Base-by-base conservation (phyloP, 2,797 vertebrate species). In the Eulemur rubriventer region DNA sequence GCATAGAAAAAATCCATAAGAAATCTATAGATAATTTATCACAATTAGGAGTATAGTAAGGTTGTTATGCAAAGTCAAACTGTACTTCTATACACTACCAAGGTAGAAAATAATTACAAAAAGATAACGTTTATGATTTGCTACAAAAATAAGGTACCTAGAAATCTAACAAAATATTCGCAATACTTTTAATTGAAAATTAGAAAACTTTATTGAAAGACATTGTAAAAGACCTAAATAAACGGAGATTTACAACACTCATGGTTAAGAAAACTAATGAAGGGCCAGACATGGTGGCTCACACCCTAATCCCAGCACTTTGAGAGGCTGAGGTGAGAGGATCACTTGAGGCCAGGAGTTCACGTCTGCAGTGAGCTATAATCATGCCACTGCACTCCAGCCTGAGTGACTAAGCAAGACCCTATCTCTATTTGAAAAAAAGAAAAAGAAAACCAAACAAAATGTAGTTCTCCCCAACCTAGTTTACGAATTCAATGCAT, bases 21-120 rank as follows among this genome's bases (percentile, higher is more conserved):
- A 95, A 92, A 94, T 89, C 48, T 96, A 97, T 3, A 88, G 24
- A 55, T 75, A 89, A 90, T 61, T 91, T 85, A 88, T 83, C 81
- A 95, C 38, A 78, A 89, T 90, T 48, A 95, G 41, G n/a, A 96
- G 10, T 83, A 84, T 0, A 80, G 35, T 72, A 94, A 86, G 70
- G 59, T 55, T 84, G 17, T 91, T 96, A 91, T 0, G 88, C 43
- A 72, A 89, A 96, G 59, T 91, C 46, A 67, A 94, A 85, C 24
- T 63, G 22, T 81, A 87, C 52, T 87, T 94, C 79, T 76, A 59
- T 57, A 65, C 3, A 93, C 20, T 18, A 86, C 50, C 43, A 95
- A 85, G 24, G 30, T 38, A 91, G 75, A 95, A 95, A 87, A 73
- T 57, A 87, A 88, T 79, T 72, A 95, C 83, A 72, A 83, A 89